Conservation (phyloP, 2,113 vertebrate species). For the Archocentrus centrarchus region DNA sequence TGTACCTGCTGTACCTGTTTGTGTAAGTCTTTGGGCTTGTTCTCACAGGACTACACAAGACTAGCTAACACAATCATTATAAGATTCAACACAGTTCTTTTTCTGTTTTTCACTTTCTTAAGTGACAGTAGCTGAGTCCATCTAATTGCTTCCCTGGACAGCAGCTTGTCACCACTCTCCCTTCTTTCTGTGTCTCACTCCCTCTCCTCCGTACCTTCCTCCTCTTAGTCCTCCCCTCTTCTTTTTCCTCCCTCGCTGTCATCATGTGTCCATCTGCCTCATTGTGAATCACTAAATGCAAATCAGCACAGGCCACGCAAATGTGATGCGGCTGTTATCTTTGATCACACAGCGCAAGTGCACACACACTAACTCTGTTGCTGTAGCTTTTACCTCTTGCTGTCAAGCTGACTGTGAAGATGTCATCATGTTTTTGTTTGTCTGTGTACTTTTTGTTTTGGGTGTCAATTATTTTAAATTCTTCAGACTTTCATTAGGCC, state of each 20-base stretch:
- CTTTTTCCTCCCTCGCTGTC: constrained; percentile 34
- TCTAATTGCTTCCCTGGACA: constrained; percentile 71
- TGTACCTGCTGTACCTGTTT: background rate
- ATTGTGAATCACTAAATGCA: constrained; percentile 63
- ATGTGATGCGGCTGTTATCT: constrained; percentile 51
- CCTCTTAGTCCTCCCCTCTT: background rate
- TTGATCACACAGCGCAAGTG: constrained; percentile 22
- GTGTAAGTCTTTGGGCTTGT: constrained; percentile 8
- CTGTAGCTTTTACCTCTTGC: background rate
- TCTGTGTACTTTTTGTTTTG: background rate
- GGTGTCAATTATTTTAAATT: constrained; percentile 4
- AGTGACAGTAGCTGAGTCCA: constrained; percentile 53
- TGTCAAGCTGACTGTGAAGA: constrained; percentile 7
- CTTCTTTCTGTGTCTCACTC: background rate
- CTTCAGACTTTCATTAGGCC: constrained; percentile 17
- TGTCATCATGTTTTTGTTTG: background rate
- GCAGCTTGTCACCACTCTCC: constrained; percentile 50
- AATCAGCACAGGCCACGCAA: constrained; percentile 51
- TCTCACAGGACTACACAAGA: constrained; percentile 16
- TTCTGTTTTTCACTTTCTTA: constrained; percentile 30
- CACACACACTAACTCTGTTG: background rate
- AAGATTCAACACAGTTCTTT: constrained; percentile 22
- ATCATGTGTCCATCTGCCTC: constrained; percentile 71
- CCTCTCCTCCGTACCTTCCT: background rate
- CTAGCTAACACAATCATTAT: constrained; percentile 21